Evolutionary conservation across 2,797 vertebrate species (phyloP), one percentile per base, ranked within the genome.

Genomic region (Chloroceryle inda): DNA sequence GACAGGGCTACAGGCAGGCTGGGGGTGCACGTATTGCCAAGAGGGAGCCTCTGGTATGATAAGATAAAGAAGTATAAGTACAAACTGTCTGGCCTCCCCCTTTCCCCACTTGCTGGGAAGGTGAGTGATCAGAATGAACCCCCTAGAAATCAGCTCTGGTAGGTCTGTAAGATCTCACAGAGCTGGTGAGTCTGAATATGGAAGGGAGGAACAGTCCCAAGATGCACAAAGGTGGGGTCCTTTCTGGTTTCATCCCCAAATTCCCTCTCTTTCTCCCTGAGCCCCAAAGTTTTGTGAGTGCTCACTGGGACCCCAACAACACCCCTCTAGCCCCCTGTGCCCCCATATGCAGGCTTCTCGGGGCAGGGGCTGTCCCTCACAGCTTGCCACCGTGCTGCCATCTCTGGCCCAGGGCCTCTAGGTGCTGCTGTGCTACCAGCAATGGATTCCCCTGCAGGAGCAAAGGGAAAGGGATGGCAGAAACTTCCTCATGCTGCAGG

Each of bases 351-450:
- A 29, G n/a, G 55, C 8, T 69, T 50, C 74, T 55, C 18, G 7
- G 62, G 88, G 74, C 74, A 73, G 71, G 23, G 76, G 19, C 31
- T 83, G 82, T 49, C 55, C 78, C 81, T 9, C 20, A 2, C 26
- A 67, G n/a, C 44, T 74, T 6, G 45, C 53, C 3, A 10, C 55
- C 18, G 1, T 5, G 31, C 64, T 69, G 79, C 67, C 45, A 7
- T 3, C 79, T 44, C 75, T 17, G 7, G 40, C 47, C 74, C 61
- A 1, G 75, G 35, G 77, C 96, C 96, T 97, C 96, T 97, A 97
- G 96, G 86, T 97, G 96, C 84, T 97, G 96, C 96, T 97, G 1
- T 94, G 42, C 84, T 37, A 90, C 96, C 93, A 93, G 92, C 92
- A 53, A 94, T 92, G 84, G 91, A 66, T 75, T 75, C 72, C 73